These are phyloP conservation scores for Pygoscelis adeliae DNA, from an alignment of 2,113 vertebrate genomes.

Conservation along the genomic window DNA sequence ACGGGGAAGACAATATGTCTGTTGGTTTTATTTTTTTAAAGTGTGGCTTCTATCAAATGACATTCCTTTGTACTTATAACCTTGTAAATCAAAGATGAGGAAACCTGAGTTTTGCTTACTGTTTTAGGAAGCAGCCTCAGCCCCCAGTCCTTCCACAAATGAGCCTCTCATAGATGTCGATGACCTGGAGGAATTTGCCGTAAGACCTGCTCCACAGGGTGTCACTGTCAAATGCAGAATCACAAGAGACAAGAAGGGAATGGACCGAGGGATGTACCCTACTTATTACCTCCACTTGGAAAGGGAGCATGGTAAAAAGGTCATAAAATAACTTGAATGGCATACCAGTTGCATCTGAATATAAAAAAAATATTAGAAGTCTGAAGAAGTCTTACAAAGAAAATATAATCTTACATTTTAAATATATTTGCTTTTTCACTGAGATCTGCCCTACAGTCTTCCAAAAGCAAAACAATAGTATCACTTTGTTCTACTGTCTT, in stretches of 20 bases:
- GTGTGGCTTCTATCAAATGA: background rate
- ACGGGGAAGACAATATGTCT: rapidly evolving
- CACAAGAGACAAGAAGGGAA: conserved; percentile 97
- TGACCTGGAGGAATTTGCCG: conserved; percentile 94
- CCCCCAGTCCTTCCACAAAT: conserved; percentile 85
- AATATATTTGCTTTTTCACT: background rate
- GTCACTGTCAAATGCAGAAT: conserved; percentile 96
- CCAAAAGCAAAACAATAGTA: background rate
- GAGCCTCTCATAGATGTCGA: conserved; percentile 89
- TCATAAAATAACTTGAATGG: conserved; percentile 73
- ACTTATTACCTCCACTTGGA: conserved; percentile 99
- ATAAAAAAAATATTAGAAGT: background rate
- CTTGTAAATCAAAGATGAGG: background rate
- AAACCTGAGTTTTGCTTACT: background rate
- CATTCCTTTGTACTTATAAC: background rate
- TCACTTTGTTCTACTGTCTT: background rate
- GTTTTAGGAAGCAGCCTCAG: conserved; percentile 89
- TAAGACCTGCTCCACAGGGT: conserved; percentile 92
- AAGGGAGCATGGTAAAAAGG: conserved; percentile 98
- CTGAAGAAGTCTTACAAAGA: background rate
- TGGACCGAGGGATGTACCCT: conserved; percentile 99
- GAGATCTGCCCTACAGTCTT: background rate
- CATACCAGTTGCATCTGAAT: conserved; percentile 52
- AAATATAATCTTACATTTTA: background rate
- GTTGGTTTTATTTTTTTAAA: background rate